Evolutionary conservation across 1,140 invertebrate species (phyloP).

Genomic region (Drosophila gunungcola): DNA sequence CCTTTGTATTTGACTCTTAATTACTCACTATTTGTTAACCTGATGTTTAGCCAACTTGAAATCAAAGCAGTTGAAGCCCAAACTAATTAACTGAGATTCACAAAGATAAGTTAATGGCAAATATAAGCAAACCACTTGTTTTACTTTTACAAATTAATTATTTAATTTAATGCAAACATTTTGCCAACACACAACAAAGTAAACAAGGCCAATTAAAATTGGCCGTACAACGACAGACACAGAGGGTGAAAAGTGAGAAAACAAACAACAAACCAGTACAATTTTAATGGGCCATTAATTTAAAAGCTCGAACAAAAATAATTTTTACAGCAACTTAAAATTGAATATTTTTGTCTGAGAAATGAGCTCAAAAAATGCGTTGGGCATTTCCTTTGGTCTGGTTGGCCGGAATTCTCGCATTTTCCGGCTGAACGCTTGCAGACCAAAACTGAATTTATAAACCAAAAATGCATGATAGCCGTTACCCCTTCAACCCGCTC

Average conservation of each 20-base stretch:
- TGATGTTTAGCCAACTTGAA: conserved; percentile 11
- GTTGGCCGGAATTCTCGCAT: conserved; percentile 42
- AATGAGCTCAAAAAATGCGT: conserved; percentile 42
- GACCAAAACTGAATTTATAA: conserved; percentile 74
- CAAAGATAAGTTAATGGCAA: conserved; percentile 47
- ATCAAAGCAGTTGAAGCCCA: conserved; percentile 36
- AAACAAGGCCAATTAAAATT: conserved; percentile 69
- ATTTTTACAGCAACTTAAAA: conserved; percentile 31
- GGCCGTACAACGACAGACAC: not conserved
- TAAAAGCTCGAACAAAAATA: conserved; percentile 17
- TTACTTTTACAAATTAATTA: conserved; percentile 58
- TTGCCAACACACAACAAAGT: conserved; percentile 48
- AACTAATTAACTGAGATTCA: conserved; percentile 45
- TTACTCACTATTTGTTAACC: conserved; percentile 5
- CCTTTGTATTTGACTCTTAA: not conserved
- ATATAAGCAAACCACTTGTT: conserved; percentile 48
- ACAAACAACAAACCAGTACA: conserved; percentile 22
- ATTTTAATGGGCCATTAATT: conserved; percentile 18
- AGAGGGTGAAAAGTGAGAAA: not conserved
- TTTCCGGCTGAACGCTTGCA: conserved; percentile 68
- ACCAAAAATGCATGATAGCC: conserved; percentile 65
- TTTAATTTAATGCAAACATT: conserved; percentile 66
- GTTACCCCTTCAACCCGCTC: conserved; percentile 1
- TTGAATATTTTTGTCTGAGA: conserved; percentile 31
- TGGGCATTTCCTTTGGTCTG: conserved; percentile 18